Evolutionary conservation across 1,140 invertebrate genomes (phyloP).

Genomic region (Solenopsis invicta): DNA sequence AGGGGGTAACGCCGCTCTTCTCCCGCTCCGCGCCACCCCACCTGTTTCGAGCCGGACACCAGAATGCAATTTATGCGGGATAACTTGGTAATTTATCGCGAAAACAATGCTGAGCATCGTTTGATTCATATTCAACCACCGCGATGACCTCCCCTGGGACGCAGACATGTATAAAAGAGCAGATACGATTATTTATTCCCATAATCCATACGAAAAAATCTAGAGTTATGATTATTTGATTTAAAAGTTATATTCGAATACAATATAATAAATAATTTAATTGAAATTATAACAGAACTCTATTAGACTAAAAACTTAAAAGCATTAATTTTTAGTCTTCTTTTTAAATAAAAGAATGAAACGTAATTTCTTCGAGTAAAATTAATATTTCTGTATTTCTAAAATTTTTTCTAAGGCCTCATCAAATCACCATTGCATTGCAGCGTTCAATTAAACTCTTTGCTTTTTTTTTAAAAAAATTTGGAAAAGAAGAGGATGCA

Average conservation of each 20-base stretch:
- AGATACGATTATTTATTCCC: neutral
- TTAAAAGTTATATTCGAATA: neutral
- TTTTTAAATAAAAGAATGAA: neutral
- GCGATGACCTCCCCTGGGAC: slow-evolving; percentile 21
- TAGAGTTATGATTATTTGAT: neutral
- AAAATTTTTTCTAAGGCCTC: neutral
- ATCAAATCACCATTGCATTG: neutral
- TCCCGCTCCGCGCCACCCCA: slow-evolving; percentile 18
- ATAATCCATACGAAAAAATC: neutral
- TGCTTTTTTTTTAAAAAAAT: neutral
- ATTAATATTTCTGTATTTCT: neutral
- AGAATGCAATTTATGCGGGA: slow-evolving; percentile 81
- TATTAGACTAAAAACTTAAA: neutral
- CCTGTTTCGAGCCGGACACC: slow-evolving; percentile 72
- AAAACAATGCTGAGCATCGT: slow-evolving; percentile 79
- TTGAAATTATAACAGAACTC: neutral
- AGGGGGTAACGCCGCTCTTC: neutral
- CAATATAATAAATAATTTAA: neutral
- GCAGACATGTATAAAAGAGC: neutral
- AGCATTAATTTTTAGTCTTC: neutral
- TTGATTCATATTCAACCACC: slow-evolving; percentile 69
- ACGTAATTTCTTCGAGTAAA: neutral
- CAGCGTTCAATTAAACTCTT: neutral
- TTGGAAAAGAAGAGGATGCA: neutral
- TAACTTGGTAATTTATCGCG: slow-evolving; percentile 82